These are phyloP conservation scores for Muntiacus reevesi DNA, from an alignment of 2,113 vertebrate genomes.

Conservation along the genomic window DNA sequence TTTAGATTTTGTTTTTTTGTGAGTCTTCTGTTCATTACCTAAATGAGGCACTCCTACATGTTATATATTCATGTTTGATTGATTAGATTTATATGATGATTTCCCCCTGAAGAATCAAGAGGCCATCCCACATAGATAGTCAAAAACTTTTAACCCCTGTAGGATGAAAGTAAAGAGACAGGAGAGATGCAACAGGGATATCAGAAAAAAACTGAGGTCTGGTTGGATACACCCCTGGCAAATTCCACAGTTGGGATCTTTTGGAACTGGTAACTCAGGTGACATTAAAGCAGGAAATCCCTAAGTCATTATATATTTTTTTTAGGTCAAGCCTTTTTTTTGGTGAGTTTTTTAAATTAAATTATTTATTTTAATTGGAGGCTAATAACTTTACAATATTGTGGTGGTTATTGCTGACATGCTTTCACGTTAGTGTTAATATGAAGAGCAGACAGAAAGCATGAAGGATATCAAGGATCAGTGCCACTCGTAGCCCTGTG, in stretches of 20 bases:
- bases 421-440: not conserved
- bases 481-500: not conserved
- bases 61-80: not conserved
- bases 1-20: conserved; percentile 35
- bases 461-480: not conserved
- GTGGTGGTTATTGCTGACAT: not conserved
- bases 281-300: not conserved
- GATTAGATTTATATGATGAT: not conserved
- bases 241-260: not conserved
- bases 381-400: not conserved
- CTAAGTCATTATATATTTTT: not conserved
- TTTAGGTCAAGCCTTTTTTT: not conserved
- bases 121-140: not conserved
- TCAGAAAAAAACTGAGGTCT: conserved; percentile 23
- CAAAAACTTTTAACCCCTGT: not conserved
- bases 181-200: not conserved
- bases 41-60: not conserved
- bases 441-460: not conserved
- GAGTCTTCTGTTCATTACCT: conserved; percentile 14
- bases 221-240: not conserved
- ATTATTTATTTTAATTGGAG: not conserved
- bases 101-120: not conserved
- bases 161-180: not conserved
- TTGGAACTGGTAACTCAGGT: not conserved
- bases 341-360: not conserved